A percentile compares a stretch with the other conserved stretches of the same genome.
Evolutionary conservation across 2,113 vertebrate genomes (phyloP).

Genomic region (Pterocles gutturalis): DNA sequence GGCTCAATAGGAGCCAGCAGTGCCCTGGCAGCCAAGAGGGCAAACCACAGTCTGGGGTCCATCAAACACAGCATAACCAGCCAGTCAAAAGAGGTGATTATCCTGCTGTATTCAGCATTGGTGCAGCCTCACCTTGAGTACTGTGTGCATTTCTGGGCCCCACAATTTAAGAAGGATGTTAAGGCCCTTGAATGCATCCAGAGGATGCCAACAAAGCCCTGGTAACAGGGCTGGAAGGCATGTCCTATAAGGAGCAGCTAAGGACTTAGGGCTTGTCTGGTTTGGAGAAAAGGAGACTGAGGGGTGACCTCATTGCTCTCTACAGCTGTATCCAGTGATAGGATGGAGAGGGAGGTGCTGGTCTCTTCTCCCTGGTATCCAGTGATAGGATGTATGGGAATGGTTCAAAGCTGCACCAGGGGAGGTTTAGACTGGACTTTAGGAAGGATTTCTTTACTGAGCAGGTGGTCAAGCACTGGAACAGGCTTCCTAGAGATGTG

Average conservation of each 20-base stretch:
- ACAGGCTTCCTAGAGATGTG: background rate
- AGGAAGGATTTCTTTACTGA: background rate
- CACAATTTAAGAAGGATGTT: background rate
- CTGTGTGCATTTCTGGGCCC: background rate
- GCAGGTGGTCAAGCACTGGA: background rate
- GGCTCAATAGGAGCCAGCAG: background rate
- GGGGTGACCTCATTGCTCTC: background rate
- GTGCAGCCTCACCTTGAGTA: background rate
- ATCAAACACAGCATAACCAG: background rate
- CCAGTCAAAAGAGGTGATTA: background rate
- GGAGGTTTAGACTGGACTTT: background rate
- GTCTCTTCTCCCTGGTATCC: background rate
- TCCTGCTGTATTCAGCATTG: background rate
- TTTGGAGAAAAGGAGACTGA: background rate
- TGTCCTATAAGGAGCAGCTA: background rate
- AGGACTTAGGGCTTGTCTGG: background rate
- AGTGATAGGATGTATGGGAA: background rate
- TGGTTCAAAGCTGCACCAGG: background rate
- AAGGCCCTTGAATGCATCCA: background rate
- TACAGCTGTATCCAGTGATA: background rate
- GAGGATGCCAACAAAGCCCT: background rate
- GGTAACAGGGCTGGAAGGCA: too few species aligned
- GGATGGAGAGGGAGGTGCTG: background rate
- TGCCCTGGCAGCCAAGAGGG: background rate
- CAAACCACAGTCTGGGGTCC: background rate